Evolutionary conservation across 2,797 vertebrate species (phyloP), one percentile per base, ranked within the genome.

Genomic region (Craterocephalus amniculus): DNA sequence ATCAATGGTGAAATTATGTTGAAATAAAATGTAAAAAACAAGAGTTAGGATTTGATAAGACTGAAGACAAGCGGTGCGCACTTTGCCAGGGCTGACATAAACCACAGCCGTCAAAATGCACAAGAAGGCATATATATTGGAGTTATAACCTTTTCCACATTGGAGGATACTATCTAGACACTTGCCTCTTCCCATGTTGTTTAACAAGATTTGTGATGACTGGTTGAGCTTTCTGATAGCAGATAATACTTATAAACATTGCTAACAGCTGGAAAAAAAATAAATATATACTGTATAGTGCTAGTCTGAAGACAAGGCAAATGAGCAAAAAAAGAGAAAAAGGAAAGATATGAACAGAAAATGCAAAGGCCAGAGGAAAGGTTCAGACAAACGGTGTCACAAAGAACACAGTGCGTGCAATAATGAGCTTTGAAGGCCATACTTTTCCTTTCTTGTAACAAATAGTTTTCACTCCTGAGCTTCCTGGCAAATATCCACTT

Each of bases 401-500:
- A 75, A 79, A 86, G 77, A 75, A 72, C 68, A 78, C 59, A 72
- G 60, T 74, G 76, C 63, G 78, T 52, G 52, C 66, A 86, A 76
- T 85, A 80, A 85, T 63, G 65, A 78, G 85, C 83, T 86, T 89
- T 84, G 76, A 85, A 76, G 74, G 75, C 80, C 83, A 83, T 76
- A 77, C 68, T 78, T 76, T 76, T 70, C 74, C 70, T 87, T 76
- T 87, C 83, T 85, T 87, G 83, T 64, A 83, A 79, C 78, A 87
- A 91, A 72, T 79, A 48, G 76, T 88, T 87, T 87, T 87, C 81
- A 86, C 76, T 78, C 84, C 86, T 87, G 76, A 81, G 85, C 83
- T 89, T 85, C 80, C 89, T 93, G 92, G 92, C 91, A 90, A 86
- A 78, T 77, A 76, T 89, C 91, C 91, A 92, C 70, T 89, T 84